phyloP scores from a whole-genome alignment of 2,113 vertebrate genomes.

The Ardeotis arabs region DNA sequence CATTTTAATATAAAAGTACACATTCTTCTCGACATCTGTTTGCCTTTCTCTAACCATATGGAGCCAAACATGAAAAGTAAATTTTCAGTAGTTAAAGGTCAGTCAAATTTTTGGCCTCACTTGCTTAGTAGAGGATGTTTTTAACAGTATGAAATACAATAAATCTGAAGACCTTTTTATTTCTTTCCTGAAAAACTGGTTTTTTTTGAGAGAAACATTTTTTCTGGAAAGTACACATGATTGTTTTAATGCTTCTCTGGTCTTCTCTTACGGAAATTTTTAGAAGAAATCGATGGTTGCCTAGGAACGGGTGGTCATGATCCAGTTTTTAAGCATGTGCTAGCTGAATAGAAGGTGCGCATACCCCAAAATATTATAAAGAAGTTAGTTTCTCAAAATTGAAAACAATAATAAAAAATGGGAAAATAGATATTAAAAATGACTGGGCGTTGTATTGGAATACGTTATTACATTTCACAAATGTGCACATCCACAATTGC shows the following conservation, averaged over 20 bases:
- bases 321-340: neutral
- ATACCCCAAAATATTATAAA: neutral
- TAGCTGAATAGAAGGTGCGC: neutral
- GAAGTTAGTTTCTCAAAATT: neutral
- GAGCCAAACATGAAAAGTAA: neutral
- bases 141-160: neutral
- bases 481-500: neutral
- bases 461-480: neutral
- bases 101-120: neutral
- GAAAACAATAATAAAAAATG: neutral
- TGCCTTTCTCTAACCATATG: slow-evolving; percentile 22
- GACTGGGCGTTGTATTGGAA: neutral
- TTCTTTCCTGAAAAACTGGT: neutral
- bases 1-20: slow-evolving; percentile 39
- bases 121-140: neutral
- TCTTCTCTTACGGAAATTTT: slow-evolving; percentile 33
- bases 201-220: neutral
- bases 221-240: slow-evolving; percentile 5
- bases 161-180: neutral
- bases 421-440: neutral
- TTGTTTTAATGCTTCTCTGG: slow-evolving; percentile 48
- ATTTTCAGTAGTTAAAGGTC: slow-evolving; percentile 5
- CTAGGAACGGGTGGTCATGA: slow-evolving; percentile 7
- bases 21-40: neutral
- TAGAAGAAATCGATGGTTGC: slow-evolving; percentile 61